A percentile compares a stretch with the other conserved stretches of the same genome.
Conservation (phyloP, 2,888 invertebrate species). For the Notocelia uddmanniana region DNA sequence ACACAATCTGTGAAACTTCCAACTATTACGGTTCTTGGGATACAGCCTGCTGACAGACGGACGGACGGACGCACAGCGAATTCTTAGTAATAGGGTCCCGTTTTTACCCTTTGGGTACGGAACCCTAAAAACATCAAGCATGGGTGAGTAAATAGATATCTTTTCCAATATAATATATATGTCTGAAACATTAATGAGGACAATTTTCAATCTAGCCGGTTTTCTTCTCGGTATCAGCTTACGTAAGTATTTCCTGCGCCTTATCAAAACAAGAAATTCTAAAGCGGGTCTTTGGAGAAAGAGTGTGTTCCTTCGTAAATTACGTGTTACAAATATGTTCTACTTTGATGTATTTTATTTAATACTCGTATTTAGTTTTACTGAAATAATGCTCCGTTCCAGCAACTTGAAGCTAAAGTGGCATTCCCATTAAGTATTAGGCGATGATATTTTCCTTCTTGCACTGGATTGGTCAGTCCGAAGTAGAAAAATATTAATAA, state of each 20-base stretch:
- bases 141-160: neutral
- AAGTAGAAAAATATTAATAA: neutral
- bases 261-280: neutral
- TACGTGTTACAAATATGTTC: neutral
- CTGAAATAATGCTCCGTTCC: too few relatives aligned
- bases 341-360: neutral
- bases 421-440: neutral
- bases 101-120: too few relatives aligned
- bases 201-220: neutral
- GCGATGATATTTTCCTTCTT: too few relatives aligned
- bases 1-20: too few relatives aligned
- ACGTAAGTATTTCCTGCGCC: constrained; percentile 1
- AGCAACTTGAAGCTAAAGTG: too few relatives aligned
- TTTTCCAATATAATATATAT: constrained; percentile 17
- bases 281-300: too few relatives aligned
- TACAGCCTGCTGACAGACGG: too few relatives aligned
- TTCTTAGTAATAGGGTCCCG: too few relatives aligned
- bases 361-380: neutral
- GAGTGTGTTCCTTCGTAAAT: too few relatives aligned
- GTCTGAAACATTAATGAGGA: constrained; percentile 14
- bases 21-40: too few relatives aligned
- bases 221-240: neutral
- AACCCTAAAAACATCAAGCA: neutral
- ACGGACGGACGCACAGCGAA: too few relatives aligned
- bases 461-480: neutral